Evolutionary conservation across 2,797 vertebrate genomes (phyloP).

Genomic region (Australoheros facetus): DNA sequence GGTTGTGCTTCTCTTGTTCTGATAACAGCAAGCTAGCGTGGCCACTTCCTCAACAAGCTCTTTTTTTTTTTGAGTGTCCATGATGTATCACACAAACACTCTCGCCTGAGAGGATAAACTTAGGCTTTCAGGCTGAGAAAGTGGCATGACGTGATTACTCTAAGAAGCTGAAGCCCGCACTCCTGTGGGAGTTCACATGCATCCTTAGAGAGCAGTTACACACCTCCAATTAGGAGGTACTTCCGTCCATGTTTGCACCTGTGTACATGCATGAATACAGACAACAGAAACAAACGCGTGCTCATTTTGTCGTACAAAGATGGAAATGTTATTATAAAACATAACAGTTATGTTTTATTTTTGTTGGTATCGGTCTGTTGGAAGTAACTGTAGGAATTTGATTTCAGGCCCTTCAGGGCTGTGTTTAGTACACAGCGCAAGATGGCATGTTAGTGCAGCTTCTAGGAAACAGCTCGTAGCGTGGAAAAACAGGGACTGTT

Average conservation of each 20-base stretch:
- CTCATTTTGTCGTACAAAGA: neutral
- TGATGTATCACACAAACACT: conserved; percentile 30
- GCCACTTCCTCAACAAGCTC: conserved; percentile 12
- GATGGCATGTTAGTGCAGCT: conserved; percentile 21
- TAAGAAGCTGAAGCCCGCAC: conserved; percentile 27
- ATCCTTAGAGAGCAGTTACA: conserved; percentile 7
- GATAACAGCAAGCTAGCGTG: conserved; percentile 14
- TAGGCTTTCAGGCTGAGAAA: conserved; percentile 40
- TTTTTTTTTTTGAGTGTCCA: conserved; percentile 5
- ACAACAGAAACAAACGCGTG: neutral
- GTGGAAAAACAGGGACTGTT: neutral
- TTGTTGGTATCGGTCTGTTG: neutral
- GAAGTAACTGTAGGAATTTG: conserved; percentile 3
- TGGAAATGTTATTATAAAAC: neutral
- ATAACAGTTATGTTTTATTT: neutral
- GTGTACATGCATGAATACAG: neutral
- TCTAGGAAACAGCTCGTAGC: neutral
- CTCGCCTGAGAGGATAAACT: conserved; percentile 41
- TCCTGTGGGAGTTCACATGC: conserved; percentile 9
- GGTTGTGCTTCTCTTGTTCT: conserved; percentile 4
- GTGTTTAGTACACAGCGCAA: conserved; percentile 1
- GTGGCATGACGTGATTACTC: conserved; percentile 47
- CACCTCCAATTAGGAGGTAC: conserved; percentile 5
- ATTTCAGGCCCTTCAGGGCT: conserved; percentile 17
- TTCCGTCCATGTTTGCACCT: neutral